phyloP scores from a whole-genome alignment of 1,140 invertebrate species.

The Drosophila mojavensis region DNA sequence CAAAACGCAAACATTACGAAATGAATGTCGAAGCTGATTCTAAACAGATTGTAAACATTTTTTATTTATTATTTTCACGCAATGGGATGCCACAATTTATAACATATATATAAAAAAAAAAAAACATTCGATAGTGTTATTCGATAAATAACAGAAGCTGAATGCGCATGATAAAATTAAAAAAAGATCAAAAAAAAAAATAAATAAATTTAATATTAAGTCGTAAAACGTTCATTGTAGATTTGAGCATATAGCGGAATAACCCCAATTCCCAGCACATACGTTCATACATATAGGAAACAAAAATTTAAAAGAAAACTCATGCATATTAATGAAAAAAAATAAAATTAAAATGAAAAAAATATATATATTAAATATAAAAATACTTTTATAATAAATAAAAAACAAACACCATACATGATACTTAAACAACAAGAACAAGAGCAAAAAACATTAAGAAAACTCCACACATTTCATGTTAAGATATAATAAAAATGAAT shows the following conservation, averaged over 20 bases:
- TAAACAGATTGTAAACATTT: constrained; percentile 20
- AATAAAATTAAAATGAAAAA: neutral
- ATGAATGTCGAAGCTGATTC: constrained; percentile 2
- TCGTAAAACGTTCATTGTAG: constrained; percentile 76
- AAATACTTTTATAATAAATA: constrained; percentile 73
- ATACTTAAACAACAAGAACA: constrained; percentile 53
- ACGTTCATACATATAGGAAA: constrained; percentile 75
- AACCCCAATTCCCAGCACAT: constrained; percentile 64
- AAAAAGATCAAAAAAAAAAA: neutral
- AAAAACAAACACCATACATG: constrained; percentile 32
- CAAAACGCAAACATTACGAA: constrained; percentile 38
- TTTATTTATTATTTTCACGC: constrained; percentile 37
- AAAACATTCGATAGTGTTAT: constrained; percentile 28
- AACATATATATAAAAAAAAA: constrained; percentile 12
- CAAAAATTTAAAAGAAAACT: constrained; percentile 37
- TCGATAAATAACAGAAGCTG: constrained; percentile 26
- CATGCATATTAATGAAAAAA: constrained; percentile 53
- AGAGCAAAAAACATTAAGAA: constrained; percentile 43
- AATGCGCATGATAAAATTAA: constrained; percentile 21
- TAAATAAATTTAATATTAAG: constrained; percentile 49
- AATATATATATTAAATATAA: constrained; percentile 9
- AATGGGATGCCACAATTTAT: constrained; percentile 25
- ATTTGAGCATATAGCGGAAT: constrained; percentile 68
- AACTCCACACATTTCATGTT: constrained; percentile 71
- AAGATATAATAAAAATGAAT: constrained; percentile 73